phyloP scores from a whole-genome alignment of 2,797 vertebrate genomes.

The Lacerta viridis region DNA sequence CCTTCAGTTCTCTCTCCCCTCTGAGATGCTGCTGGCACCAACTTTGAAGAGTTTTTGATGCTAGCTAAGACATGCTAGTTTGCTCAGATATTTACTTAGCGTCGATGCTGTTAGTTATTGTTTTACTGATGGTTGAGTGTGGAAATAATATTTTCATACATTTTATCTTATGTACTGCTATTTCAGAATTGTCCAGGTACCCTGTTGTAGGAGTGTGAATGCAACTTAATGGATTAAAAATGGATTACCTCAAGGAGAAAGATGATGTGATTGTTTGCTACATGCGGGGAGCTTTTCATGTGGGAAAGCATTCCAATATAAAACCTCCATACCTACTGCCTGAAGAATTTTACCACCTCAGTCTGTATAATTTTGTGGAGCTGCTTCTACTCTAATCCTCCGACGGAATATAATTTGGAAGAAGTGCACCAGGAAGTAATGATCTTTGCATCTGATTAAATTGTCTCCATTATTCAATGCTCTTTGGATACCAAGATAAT shows the following conservation, averaged over 20 bases:
- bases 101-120: too few species aligned
- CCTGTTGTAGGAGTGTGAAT: too few species aligned
- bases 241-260: background rate
- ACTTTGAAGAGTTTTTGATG: too few species aligned
- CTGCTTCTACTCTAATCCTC: background rate
- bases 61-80: too few species aligned
- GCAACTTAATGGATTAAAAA: background rate
- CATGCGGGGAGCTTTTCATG: background rate
- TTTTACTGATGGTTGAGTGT: too few species aligned
- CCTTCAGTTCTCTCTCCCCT: too few species aligned
- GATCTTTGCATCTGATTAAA: background rate
- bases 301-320: background rate
- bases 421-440: background rate
- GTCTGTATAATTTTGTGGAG: background rate
- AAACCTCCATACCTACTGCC: background rate
- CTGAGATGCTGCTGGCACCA: too few species aligned
- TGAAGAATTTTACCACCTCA: background rate
- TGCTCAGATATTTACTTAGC: too few species aligned
- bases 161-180: too few species aligned
- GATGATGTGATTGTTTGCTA: background rate
- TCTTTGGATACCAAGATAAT: background rate
- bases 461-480: background rate
- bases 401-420: background rate
- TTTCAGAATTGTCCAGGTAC: too few species aligned
- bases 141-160: too few species aligned